A percentile compares a stretch with the other conserved stretches of the same genome.
Evolutionary conservation across 2,797 vertebrate genomes (phyloP).

Genomic region (Serranus cabrilla): DNA sequence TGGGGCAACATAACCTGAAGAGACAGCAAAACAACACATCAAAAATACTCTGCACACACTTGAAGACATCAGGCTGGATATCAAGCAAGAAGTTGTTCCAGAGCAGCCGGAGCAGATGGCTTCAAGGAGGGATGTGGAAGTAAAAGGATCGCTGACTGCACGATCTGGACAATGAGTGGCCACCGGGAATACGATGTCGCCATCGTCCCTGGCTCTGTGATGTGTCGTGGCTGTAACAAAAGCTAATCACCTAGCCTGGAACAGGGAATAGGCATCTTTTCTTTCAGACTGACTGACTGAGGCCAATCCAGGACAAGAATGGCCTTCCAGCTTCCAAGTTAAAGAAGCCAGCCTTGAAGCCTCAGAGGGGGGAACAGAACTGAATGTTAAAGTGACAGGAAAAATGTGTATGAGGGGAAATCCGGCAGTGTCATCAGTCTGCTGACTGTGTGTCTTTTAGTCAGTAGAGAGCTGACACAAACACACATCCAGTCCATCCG

Average conservation of each 20-base stretch:
- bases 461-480: constrained; percentile 67
- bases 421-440: constrained; percentile 52
- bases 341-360: constrained; percentile 4
- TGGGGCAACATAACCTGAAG: neutral
- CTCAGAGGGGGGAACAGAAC: neutral
- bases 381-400: constrained; percentile 44
- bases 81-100: constrained; percentile 10
- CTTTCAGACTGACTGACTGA: too few species aligned
- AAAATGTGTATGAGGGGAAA: constrained; percentile 48
- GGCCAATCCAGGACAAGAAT: neutral
- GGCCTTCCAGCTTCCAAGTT: neutral
- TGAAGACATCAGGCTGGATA: constrained; percentile 1
- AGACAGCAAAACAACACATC: constrained; percentile 3
- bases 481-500: constrained; percentile 51
- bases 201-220: neutral
- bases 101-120: neutral
- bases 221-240: neutral
- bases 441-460: constrained; percentile 58
- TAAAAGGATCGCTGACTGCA: neutral
- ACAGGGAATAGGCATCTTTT: neutral
- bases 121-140: constrained; percentile 7
- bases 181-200: neutral
- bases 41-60: constrained; percentile 2
- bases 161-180: neutral
- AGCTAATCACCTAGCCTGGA: constrained; percentile 20